Base-by-base conservation (phyloP, 2,797 vertebrate species). In the Rhinogobio ventralis region DNA sequence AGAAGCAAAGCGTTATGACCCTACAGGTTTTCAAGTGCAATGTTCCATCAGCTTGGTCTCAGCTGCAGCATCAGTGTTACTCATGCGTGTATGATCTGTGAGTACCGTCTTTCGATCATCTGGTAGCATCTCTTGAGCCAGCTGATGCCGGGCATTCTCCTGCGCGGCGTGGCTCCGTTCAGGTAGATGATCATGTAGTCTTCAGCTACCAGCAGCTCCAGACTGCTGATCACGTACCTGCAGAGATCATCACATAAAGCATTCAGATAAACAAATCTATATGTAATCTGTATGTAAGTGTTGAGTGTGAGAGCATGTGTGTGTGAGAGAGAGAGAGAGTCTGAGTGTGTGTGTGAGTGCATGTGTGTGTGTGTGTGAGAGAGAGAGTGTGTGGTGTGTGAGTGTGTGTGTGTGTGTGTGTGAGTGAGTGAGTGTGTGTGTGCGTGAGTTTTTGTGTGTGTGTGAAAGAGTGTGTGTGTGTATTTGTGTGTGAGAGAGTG, bases 61-160 rank as follows among this genome's bases (percentile, higher is more conserved):
- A 28, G 25, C 25, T 64, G 5, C 14, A 25, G 11, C 28, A 14
- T 64, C n/a, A 30, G 5, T 64, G n/a, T 64, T 25, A 5, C 8
- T 64, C 4, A 5, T 36, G 64, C 2, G 17, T 68, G 1, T 33
- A 1, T 51, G 46, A 25, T 75, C 6, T 28, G n/a, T 28, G 14
- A 13, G 7, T 92, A 99, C 98, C 98, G 97, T 86, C 98, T 96
- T 87, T 99, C 97, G 6, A 99, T 99, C 98, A 99, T 99, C 92
- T 99, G 98, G 87, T 99, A 99, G 90, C 98, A 99, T 84, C 96
- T 97, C 94, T 97, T 99, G 60, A 99, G 94, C 98, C 98, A 99
- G 92, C 96, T 95, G 4, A 99, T 95, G 78, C 98, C 97, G 0
- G 98, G 98, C 98, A 98, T 99, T 93, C 96, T 96, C 89, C 97